Conservation (phyloP, 92 coral and sea anemone genomes). For the Porites divaricata region DNA sequence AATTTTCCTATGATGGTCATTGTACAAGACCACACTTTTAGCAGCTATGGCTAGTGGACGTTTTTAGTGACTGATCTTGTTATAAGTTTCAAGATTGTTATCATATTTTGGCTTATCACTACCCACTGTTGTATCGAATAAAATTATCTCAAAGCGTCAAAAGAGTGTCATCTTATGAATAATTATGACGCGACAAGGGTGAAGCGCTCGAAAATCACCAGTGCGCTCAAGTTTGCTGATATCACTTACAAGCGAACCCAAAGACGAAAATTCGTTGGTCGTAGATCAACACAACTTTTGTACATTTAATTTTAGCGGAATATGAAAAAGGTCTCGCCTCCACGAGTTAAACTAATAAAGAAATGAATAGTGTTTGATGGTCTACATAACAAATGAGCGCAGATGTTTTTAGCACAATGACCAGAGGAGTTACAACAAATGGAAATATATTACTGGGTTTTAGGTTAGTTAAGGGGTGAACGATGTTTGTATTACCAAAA, state of each 20-base stretch:
- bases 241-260: background rate
- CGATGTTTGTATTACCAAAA: slow-evolving; percentile 34
- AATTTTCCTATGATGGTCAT: background rate
- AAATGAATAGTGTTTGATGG: slow-evolving; percentile 77
- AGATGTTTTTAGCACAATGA: slow-evolving; percentile 45
- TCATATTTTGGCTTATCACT: slow-evolving; percentile 66
- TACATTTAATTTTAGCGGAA: background rate
- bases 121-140: slow-evolving; percentile 82
- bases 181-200: slow-evolving; percentile 50
- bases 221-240: slow-evolving; percentile 1
- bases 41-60: background rate
- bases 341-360: slow-evolving; percentile 67
- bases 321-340: slow-evolving; percentile 44
- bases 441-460: slow-evolving; percentile 33
- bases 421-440: slow-evolving; percentile 15
- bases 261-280: background rate
- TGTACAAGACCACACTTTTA: background rate
- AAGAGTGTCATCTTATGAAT: slow-evolving; percentile 74
- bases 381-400: slow-evolving; percentile 44
- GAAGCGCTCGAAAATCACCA: slow-evolving; percentile 36
- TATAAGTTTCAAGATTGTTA: slow-evolving; percentile 62
- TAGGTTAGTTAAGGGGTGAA: slow-evolving; percentile 15
- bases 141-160: slow-evolving; percentile 84
- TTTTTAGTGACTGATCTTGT: slow-evolving; percentile 37
- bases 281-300: background rate